Evolutionary conservation across 2,888 invertebrate genomes (phyloP).

Genomic region (Hemicrepidius hirtus): DNA sequence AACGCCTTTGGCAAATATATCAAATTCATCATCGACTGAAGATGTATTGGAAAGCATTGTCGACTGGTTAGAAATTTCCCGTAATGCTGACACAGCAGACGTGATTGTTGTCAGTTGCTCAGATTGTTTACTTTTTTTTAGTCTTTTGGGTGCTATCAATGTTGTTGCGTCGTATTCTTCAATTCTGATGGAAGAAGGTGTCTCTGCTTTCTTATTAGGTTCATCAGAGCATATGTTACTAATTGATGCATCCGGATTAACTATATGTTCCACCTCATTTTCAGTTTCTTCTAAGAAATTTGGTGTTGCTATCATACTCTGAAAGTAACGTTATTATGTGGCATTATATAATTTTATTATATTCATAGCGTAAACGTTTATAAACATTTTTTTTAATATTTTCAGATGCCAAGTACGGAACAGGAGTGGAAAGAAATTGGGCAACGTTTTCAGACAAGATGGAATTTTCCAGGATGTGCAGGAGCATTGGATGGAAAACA

Average conservation of each 20-base stretch:
- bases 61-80: not conserved
- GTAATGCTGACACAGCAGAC: not conserved
- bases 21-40: not conserved
- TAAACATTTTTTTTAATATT: not conserved
- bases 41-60: not conserved
- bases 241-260: not conserved
- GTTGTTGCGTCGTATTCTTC: not conserved
- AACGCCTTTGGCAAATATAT: not conserved
- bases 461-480: conserved; percentile 7
- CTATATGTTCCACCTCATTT: not conserved
- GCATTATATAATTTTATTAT: too few species aligned
- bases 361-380: too few species aligned
- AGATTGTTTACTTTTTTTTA: not conserved
- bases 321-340: not conserved
- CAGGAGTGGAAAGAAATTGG: conserved; percentile 17
- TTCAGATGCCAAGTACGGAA: conserved; percentile 2
- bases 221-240: not conserved
- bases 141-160: not conserved
- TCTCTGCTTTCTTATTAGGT: not conserved
- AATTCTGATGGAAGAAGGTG: not conserved
- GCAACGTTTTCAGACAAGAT: conserved; percentile 8
- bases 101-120: not conserved
- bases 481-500: conserved; percentile 46
- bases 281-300: not conserved
- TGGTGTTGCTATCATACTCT: not conserved